These are phyloP conservation scores for Crocodylus rhombifer DNA, from an alignment of 2,797 vertebrate species.

Conservation along the genomic window DNA sequence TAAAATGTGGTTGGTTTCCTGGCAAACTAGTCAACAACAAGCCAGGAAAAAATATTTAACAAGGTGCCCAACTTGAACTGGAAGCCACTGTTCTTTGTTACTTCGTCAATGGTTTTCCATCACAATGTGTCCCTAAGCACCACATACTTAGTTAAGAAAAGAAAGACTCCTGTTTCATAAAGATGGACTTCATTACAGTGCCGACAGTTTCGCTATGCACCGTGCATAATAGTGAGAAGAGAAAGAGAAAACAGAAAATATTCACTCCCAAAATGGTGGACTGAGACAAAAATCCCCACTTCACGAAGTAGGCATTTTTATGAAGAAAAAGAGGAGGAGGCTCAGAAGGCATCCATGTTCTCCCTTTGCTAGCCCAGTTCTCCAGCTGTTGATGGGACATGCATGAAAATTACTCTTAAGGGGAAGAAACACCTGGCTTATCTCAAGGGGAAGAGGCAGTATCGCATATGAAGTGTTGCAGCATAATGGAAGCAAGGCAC, in stretches of 20 bases:
- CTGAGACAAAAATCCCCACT: neutral
- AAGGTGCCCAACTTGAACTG: neutral
- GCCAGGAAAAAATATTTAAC: neutral
- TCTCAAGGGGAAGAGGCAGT: neutral
- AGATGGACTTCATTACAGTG: neutral
- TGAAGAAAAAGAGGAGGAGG: neutral
- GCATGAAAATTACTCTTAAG: neutral
- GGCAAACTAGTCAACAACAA: neutral
- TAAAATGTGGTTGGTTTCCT: fast-evolving
- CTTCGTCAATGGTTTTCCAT: neutral
- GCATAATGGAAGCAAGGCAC: neutral
- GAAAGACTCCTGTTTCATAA: neutral
- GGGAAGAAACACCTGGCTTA: neutral
- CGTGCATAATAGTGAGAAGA: neutral
- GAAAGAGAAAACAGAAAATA: neutral
- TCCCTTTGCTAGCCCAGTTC: neutral
- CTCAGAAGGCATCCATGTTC: neutral
- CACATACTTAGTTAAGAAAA: neutral
- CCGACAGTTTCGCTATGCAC: neutral
- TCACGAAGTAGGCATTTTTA: neutral
- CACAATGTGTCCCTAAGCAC: neutral
- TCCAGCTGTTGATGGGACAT: fast-evolving
- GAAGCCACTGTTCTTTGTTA: neutral
- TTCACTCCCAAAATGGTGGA: neutral
- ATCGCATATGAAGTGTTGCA: neutral